Conservation (phyloP, 2,797 vertebrate genomes). For the Sebastes paucispinis region DNA sequence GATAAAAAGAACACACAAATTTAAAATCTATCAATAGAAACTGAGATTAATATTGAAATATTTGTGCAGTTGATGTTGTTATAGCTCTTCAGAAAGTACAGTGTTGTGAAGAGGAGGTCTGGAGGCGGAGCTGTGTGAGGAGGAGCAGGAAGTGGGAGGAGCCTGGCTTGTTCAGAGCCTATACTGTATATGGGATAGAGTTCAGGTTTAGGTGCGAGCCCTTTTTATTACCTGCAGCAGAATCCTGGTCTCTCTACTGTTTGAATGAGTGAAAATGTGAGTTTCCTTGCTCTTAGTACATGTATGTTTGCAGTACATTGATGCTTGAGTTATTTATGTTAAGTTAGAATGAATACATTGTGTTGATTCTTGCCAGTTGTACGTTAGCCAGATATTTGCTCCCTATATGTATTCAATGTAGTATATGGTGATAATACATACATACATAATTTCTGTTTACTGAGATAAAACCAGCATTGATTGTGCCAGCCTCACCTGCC, state of each 20-base stretch:
- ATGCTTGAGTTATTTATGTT: not conserved
- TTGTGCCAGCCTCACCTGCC: too few species aligned
- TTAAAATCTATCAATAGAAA: not conserved
- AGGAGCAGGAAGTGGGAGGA: not conserved
- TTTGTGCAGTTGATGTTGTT: not conserved
- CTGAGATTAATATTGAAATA: not conserved
- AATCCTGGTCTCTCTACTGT: not conserved
- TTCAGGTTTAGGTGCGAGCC: not conserved
- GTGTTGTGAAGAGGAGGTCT: not conserved
- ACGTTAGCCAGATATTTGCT: too few species aligned
- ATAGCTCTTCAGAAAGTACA: not conserved
- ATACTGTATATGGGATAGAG: not conserved
- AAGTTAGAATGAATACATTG: not conserved
- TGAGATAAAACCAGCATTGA: too few species aligned
- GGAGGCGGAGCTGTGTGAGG: not conserved
- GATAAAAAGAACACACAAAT: not conserved
- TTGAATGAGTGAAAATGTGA: not conserved
- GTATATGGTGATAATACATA: too few species aligned
- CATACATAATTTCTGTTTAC: too few species aligned
- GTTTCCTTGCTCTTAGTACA: not conserved
- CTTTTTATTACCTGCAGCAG: not conserved
- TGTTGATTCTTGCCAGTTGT: too few species aligned
- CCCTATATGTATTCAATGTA: too few species aligned
- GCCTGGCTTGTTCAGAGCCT: not conserved
- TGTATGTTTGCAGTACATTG: not conserved